A percentile compares a stretch with the other conserved stretches of the same genome.
phyloP scores from a whole-genome alignment of 2,888 invertebrate species.

The Apamea monoglypha region DNA sequence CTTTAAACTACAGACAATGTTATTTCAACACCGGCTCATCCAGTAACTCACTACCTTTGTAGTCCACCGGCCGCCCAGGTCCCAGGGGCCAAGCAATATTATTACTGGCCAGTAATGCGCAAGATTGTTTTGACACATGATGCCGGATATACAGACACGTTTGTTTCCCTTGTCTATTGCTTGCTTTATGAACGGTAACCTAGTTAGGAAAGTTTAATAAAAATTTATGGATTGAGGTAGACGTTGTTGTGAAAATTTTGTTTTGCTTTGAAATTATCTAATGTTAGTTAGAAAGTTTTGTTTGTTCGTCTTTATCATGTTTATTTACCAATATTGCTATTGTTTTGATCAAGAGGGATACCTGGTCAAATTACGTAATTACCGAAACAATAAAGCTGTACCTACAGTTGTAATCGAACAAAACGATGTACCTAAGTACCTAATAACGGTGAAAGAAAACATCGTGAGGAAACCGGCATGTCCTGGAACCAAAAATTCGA shows the following conservation, averaged over 20 bases:
- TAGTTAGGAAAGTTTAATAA: constrained; percentile 34
- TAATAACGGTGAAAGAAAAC: no score
- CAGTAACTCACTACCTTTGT: constrained; percentile 31
- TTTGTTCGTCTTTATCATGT: background rate
- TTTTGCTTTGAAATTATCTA: background rate
- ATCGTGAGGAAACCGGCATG: no score
- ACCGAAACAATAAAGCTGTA: background rate
- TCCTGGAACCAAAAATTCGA: no score
- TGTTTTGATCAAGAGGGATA: background rate
- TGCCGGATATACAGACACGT: constrained; percentile 73
- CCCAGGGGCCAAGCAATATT: constrained; percentile 75
- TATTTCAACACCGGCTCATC: constrained; percentile 43
- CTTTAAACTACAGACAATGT: background rate
- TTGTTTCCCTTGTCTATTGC: constrained; percentile 61
- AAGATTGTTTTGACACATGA: constrained; percentile 87
- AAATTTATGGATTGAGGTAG: constrained; percentile 32
- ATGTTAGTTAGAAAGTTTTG: background rate
- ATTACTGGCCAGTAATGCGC: constrained; percentile 82
- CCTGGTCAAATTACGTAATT: background rate
- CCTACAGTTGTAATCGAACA: background rate
- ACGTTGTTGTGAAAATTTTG: constrained; percentile 4
- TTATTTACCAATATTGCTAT: background rate
- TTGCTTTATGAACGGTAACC: constrained; percentile 42
- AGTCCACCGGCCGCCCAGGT: constrained; percentile 18
- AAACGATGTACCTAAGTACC: background rate